These are phyloP conservation scores for Drosophila melanica DNA, from an alignment of 1,140 invertebrate genomes.

Conservation along the genomic window DNA sequence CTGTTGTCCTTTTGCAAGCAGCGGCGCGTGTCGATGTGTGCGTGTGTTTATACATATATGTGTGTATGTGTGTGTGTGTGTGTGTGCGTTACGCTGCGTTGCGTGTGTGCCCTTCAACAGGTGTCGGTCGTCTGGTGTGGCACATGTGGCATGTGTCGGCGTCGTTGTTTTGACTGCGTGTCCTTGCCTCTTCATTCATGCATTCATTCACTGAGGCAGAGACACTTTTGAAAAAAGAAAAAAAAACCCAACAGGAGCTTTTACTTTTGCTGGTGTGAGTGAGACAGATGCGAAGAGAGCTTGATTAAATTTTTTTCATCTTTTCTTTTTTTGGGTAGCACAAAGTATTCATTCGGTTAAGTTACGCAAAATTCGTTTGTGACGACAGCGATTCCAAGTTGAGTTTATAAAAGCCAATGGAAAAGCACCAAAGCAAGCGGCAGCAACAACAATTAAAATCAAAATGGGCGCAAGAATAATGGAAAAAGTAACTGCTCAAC, in stretches of 20 bases:
- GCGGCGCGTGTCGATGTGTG: slow-evolving; percentile 65
- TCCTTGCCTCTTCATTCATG: slow-evolving; percentile 53
- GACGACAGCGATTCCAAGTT: slow-evolving; percentile 67
- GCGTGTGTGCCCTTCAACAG: slow-evolving; percentile 65
- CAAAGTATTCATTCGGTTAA: slow-evolving; percentile 42
- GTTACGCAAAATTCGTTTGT: slow-evolving; percentile 48
- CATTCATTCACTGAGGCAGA: slow-evolving; percentile 18
- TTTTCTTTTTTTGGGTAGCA: not conserved
- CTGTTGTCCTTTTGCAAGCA: slow-evolving; percentile 67
- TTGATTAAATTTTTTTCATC: slow-evolving; percentile 14
- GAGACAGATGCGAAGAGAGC: not conserved
- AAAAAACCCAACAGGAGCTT: slow-evolving; percentile 31
- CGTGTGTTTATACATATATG: slow-evolving; percentile 25
- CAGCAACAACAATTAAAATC: slow-evolving; percentile 69
- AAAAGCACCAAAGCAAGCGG: slow-evolving; percentile 56
- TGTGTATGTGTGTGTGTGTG: slow-evolving; percentile 16
- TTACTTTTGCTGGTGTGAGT: slow-evolving; percentile 5
- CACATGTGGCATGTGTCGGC: slow-evolving; percentile 52
- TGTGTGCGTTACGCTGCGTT: not conserved
- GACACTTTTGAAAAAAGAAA: not conserved
- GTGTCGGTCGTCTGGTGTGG: slow-evolving; percentile 60
- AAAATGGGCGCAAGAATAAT: slow-evolving; percentile 82
- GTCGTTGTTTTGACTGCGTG: slow-evolving; percentile 66
- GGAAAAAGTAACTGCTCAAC: slow-evolving; percentile 73
- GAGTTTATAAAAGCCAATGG: slow-evolving; percentile 72